A percentile compares a stretch with the other conserved stretches of the same genome.
Conservation (phyloP, 2,888 invertebrate genomes). For the Synanthedon vespiformis region DNA sequence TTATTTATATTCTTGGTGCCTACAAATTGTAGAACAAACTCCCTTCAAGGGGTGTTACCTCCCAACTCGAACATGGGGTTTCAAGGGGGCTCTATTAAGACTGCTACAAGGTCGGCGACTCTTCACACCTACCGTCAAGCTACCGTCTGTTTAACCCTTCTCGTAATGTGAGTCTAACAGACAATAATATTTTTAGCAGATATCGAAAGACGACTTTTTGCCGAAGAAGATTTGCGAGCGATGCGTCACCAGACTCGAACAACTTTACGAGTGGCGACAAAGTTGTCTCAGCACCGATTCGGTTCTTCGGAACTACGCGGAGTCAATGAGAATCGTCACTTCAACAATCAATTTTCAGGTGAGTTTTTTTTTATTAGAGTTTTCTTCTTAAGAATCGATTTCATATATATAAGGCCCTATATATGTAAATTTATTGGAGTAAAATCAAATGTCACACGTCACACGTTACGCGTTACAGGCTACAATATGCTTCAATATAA, state of each 20-base stretch:
- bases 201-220: constrained; percentile 78
- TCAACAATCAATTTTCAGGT: constrained; percentile 78
- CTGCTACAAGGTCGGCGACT: no score
- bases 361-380: constrained; percentile 9
- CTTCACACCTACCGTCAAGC: background rate
- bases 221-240: constrained; percentile 80
- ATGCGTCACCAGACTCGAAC: constrained; percentile 74
- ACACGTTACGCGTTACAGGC: no score
- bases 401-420: no score
- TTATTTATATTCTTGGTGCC: no score
- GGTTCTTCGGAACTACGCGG: constrained; percentile 75
- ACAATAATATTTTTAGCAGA: constrained; percentile 52
- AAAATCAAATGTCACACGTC: no score
- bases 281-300: constrained; percentile 76
- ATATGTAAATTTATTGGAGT: no score
- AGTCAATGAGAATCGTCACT: constrained; percentile 76
- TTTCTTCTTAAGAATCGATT: no score
- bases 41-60: no score
- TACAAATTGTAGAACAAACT: no score
- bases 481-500: no score
- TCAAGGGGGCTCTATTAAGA: no score
- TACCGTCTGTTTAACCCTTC: background rate
- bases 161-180: background rate
- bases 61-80: no score
- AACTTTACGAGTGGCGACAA: constrained; percentile 77